Percentiles rank a stretch among this genome's conserved stretches.
Evolutionary conservation across 2,888 invertebrate species (phyloP).

Genomic region (Nephrocerus scutellatus): DNA sequence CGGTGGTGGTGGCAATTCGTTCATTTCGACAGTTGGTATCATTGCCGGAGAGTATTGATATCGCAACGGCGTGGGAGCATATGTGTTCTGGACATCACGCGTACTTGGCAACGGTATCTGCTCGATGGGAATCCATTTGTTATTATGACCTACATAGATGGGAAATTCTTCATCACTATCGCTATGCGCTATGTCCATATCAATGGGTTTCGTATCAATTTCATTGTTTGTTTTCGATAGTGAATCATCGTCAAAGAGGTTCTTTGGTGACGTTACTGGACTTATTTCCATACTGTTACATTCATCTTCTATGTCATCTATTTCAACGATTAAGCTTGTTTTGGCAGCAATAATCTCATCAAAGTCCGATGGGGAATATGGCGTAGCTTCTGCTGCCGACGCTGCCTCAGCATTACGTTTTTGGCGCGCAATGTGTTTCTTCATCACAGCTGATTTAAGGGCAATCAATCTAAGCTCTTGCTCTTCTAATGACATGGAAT

Average conservation of each 20-base stretch:
- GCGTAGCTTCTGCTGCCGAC: too few species aligned
- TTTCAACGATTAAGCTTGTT: constrained; percentile 22
- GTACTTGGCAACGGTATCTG: constrained; percentile 22
- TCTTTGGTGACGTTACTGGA: constrained; percentile 41
- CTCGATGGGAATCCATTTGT: constrained; percentile 23
- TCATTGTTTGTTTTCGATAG: too few species aligned
- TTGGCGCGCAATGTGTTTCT: constrained; percentile 41
- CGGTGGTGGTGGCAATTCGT: constrained; percentile 10
- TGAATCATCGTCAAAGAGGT: constrained; percentile 20
- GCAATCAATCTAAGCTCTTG: constrained; percentile 43
- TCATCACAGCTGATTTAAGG: constrained; percentile 43
- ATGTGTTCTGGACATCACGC: constrained; percentile 1
- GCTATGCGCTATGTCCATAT: constrained; percentile 45
- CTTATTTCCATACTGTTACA: constrained; percentile 38
- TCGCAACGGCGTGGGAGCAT: constrained; percentile 12
- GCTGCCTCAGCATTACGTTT: constrained; percentile 42
- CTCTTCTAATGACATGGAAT: constrained; percentile 28
- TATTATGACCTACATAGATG: constrained; percentile 8
- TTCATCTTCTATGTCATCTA: constrained; percentile 24
- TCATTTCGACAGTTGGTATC: too few species aligned
- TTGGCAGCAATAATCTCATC: constrained; percentile 32
- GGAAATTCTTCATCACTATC: constrained; percentile 35
- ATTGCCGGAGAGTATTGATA: constrained; percentile 1
- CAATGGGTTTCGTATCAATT: constrained; percentile 37
- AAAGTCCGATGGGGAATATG: constrained; percentile 47